phyloP scores from a whole-genome alignment of 2,797 vertebrate species.

The Carduelis carduelis region DNA sequence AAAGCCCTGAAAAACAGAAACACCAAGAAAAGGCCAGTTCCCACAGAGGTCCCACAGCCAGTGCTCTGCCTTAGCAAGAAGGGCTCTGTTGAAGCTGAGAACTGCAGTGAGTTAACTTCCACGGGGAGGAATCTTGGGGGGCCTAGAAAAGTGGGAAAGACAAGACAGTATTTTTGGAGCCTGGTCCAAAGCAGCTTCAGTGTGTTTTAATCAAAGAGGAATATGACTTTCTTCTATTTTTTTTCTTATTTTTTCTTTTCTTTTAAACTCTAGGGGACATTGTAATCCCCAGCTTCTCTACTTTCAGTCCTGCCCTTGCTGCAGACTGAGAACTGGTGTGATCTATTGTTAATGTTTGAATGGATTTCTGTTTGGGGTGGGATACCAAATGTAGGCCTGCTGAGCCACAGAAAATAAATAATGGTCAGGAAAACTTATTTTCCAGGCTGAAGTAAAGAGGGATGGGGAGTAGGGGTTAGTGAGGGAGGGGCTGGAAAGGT shows the following conservation, averaged over 20 bases:
- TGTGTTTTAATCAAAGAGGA: not conserved
- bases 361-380: constrained; percentile 29
- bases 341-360: constrained; percentile 45
- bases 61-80: not conserved
- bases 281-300: not conserved
- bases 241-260: not conserved
- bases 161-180: not conserved
- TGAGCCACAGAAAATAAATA: constrained; percentile 55
- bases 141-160: not conserved
- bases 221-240: not conserved
- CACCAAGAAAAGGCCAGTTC: not conserved
- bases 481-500: constrained; percentile 50
- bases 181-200: not conserved
- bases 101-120: not conserved
- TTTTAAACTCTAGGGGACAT: not conserved
- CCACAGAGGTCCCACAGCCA: not conserved
- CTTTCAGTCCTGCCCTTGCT: not conserved
- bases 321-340: not conserved
- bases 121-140: not conserved
- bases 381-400: constrained; percentile 9
- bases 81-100: not conserved
- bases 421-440: constrained; percentile 31
- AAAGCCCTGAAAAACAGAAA: not conserved
- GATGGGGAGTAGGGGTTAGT: not conserved
- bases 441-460: not conserved